These are phyloP conservation scores for Temnothorax rugatulus DNA, from an alignment of 2,888 invertebrate genomes.

Conservation along the genomic window DNA sequence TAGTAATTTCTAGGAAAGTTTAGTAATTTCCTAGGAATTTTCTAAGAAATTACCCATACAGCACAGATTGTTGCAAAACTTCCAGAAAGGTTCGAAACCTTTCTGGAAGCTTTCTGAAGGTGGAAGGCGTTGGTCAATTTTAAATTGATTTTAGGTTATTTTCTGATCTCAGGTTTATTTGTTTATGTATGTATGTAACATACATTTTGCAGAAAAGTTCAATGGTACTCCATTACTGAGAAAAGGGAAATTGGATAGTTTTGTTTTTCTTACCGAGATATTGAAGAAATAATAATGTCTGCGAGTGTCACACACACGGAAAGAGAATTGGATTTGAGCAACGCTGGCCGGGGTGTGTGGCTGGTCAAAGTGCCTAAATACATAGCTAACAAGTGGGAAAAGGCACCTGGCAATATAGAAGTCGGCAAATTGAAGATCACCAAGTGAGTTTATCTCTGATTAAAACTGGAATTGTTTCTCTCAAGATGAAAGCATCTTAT, in stretches of 20 bases:
- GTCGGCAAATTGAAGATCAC: slow-evolving; percentile 97
- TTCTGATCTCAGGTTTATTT: background rate
- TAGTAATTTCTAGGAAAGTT: too few relatives aligned
- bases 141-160: background rate
- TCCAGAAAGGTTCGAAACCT: too few relatives aligned
- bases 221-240: background rate
- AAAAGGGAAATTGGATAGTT: background rate
- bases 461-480: background rate
- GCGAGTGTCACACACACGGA: slow-evolving; percentile 88
- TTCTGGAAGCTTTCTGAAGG: too few relatives aligned
- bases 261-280: background rate
- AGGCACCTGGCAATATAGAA: slow-evolving; percentile 95
- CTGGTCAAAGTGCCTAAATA: slow-evolving; percentile 99
- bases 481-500: background rate
- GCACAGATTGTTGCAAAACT: too few relatives aligned
- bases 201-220: background rate
- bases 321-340: slow-evolving; percentile 94
- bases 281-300: slow-evolving; percentile 78
- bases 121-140: too few relatives aligned
- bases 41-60: too few relatives aligned
- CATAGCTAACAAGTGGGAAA: slow-evolving; percentile 97
- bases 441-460: slow-evolving; percentile 87
- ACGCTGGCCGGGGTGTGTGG: slow-evolving; percentile 97
- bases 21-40: too few relatives aligned
- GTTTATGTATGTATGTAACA: background rate